Percentiles rank a stretch among this genome's conserved stretches.
phyloP scores from a whole-genome alignment of 2,888 invertebrate genomes.

The Drosophila kuntzei region DNA sequence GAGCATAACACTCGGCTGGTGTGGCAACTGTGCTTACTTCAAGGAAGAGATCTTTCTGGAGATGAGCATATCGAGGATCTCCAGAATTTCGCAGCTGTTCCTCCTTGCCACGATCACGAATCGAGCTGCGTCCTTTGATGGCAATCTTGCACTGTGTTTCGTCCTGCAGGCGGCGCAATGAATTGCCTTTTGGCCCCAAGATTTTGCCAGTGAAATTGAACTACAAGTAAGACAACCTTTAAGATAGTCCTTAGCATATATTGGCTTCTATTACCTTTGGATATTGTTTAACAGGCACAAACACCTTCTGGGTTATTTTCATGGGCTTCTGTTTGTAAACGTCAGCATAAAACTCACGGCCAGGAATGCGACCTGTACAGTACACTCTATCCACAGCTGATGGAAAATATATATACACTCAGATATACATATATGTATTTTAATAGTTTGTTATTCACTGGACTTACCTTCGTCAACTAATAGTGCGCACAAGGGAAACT shows the following conservation, averaged over 20 bases:
- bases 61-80: conserved; percentile 95
- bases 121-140: conserved; percentile 95
- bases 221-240: conserved; percentile 85
- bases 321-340: conserved; percentile 88
- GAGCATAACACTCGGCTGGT: conserved; percentile 93
- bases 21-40: conserved; percentile 94
- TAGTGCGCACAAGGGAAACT: conserved; percentile 81
- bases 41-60: conserved; percentile 94
- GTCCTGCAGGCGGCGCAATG: conserved; percentile 95
- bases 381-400: conserved; percentile 91
- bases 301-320: conserved; percentile 84
- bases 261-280: conserved; percentile 72
- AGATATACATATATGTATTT: background rate
- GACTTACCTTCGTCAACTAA: conserved; percentile 82
- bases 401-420: background rate
- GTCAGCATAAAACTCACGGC: conserved; percentile 90
- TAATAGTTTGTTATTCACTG: background rate
- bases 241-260: too few species aligned
- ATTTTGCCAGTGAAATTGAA: conserved; percentile 98
- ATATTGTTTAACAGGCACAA: conserved; percentile 85
- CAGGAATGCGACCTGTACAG: conserved; percentile 89
- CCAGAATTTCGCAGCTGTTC: conserved; percentile 91
- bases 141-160: conserved; percentile 95
- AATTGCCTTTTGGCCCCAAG: conserved; percentile 96
- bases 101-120: conserved; percentile 94